These are phyloP conservation scores for Drosophila neotestacea DNA, from an alignment of 2,888 invertebrate genomes.

Conservation along the genomic window DNA sequence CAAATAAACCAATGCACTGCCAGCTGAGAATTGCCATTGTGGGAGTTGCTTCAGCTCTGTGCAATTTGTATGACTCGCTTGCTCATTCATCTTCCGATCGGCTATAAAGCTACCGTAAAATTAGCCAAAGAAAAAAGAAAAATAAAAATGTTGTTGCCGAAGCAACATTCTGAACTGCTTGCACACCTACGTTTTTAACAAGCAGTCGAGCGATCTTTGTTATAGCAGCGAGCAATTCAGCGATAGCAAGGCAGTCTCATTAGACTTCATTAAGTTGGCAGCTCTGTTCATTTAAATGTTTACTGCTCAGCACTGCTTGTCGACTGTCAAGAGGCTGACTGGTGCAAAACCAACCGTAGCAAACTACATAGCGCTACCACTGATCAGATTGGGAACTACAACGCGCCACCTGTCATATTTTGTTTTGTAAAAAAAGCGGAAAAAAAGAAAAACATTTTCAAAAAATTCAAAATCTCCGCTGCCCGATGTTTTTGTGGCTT, in stretches of 20 bases:
- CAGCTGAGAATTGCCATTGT: slow-evolving; percentile 56
- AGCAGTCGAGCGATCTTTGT: slow-evolving; percentile 26
- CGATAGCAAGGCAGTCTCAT: not conserved
- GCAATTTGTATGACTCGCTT: slow-evolving; percentile 27
- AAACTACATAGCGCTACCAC: no score
- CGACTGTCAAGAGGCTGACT: not conserved
- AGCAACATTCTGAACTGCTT: slow-evolving; percentile 29
- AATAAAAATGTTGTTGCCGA: not conserved
- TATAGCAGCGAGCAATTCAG: slow-evolving; percentile 11
- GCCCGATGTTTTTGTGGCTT: no score
- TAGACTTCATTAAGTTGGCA: slow-evolving; percentile 13
- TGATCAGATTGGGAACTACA: no score
- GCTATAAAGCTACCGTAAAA: slow-evolving; percentile 40
- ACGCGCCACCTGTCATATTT: no score
- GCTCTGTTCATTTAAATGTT: not conserved
- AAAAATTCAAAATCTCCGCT: no score
- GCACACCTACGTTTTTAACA: fast-evolving
- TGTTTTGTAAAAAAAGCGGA: no score
- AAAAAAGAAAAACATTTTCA: no score
- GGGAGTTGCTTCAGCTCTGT: slow-evolving; percentile 55
- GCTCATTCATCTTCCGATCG: slow-evolving; percentile 59
- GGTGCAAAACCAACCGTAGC: slow-evolving; percentile 6
- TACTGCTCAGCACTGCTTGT: slow-evolving; percentile 9
- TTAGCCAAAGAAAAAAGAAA: slow-evolving; percentile 8
- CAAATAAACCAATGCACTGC: slow-evolving; percentile 61